These are phyloP conservation scores for Mallotus villosus DNA, from an alignment of 2,797 vertebrate species.

Conservation along the genomic window DNA sequence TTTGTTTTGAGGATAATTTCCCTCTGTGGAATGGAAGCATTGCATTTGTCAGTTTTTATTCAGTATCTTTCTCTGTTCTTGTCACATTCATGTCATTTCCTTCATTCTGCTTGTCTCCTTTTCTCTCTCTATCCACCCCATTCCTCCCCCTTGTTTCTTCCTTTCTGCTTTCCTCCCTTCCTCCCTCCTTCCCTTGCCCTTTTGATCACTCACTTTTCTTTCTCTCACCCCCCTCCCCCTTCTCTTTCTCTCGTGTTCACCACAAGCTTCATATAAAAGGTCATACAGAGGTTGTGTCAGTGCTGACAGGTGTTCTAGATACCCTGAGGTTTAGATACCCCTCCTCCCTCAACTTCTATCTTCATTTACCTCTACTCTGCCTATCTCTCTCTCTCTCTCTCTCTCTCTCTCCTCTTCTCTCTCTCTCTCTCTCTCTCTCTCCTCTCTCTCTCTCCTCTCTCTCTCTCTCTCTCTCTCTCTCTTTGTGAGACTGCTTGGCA, in stretches of 20 bases:
- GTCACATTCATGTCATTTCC: conserved; percentile 1
- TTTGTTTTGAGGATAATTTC: conserved; percentile 77
- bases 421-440: conserved; percentile 5
- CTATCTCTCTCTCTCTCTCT: conserved; percentile 20
- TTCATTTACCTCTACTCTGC: background rate
- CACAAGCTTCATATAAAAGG: conserved; percentile 50
- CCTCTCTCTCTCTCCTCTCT: conserved; percentile 7
- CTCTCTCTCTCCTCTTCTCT: conserved; percentile 19
- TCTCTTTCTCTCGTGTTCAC: conserved; percentile 17
- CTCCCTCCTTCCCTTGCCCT: background rate
- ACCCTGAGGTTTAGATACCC: conserved; percentile 38
- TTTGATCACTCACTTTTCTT: background rate
- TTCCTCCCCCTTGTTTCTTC: background rate
- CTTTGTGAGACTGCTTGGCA: conserved; percentile 59
- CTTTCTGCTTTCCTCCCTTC: background rate
- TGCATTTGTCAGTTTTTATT: conserved; percentile 55
- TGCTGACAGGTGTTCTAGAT: conserved; percentile 60
- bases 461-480: background rate
- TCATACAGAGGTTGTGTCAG: conserved; percentile 53
- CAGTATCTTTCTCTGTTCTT: background rate
- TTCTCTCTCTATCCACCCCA: background rate
- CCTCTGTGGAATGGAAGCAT: conserved; percentile 65
- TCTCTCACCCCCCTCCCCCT: background rate
- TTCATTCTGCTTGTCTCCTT: conserved; percentile 8
- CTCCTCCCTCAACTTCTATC: conserved; percentile 19